These are phyloP conservation scores for Cynodonichthys magdalenae DNA, from an alignment of 2,797 vertebrate genomes.

Conservation along the genomic window DNA sequence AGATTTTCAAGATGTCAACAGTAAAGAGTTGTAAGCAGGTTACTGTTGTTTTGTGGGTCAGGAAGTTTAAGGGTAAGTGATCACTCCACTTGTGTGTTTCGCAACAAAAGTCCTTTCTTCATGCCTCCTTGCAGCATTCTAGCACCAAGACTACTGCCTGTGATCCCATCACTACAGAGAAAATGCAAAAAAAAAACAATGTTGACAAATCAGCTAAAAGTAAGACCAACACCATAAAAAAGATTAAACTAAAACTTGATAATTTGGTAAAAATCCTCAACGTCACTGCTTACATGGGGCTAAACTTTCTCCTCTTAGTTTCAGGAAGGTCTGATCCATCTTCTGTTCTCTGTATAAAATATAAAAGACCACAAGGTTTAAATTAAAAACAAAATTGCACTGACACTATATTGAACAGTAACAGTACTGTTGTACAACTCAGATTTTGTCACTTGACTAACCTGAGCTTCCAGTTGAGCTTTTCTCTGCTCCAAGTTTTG, in stretches of 20 bases:
- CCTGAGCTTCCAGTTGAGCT: conserved; percentile 83
- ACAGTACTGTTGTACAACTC: background rate
- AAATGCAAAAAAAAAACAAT: background rate
- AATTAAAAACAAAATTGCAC: background rate
- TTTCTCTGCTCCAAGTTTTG: conserved; percentile 92
- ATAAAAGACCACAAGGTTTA: background rate
- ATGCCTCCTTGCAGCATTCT: conserved; percentile 76
- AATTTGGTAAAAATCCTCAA: background rate
- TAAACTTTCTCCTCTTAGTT: conserved; percentile 85
- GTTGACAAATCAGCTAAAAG: background rate
- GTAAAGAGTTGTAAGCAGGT: conserved; percentile 23
- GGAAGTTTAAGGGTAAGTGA: conserved; percentile 8
- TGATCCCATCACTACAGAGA: conserved; percentile 64
- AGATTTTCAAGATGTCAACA: conserved; percentile 39
- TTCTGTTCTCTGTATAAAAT: conserved; percentile 67
- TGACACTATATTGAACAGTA: background rate
- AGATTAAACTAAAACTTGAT: conserved; percentile 1
- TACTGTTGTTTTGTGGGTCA: conserved; percentile 17
- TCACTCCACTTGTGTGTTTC: conserved; percentile 77
- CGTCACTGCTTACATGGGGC: conserved; percentile 74
- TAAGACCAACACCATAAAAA: too few species aligned
- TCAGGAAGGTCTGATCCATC: conserved; percentile 83
- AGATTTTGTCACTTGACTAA: conserved; percentile 51
- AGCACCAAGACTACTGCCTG: conserved; percentile 72
- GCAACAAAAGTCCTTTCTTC: conserved; percentile 75